Evolutionary conservation across 2,888 invertebrate genomes (phyloP).

Genomic region (Drosophila longiperda): DNA sequence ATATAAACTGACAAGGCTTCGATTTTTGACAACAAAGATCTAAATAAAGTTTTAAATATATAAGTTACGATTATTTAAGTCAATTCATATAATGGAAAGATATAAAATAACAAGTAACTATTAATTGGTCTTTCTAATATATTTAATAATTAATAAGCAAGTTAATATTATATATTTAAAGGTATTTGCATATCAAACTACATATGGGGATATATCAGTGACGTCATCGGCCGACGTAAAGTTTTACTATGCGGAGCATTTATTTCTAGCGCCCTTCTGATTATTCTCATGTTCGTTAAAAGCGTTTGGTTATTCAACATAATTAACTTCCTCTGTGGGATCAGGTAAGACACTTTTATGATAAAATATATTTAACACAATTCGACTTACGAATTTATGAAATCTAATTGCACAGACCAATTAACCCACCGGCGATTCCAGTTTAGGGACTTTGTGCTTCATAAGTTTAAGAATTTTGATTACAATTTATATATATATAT

Average conservation of each 20-base stretch:
- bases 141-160: not conserved
- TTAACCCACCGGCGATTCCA: not conserved
- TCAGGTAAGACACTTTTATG: slow-evolving; percentile 66
- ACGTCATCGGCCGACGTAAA: slow-evolving; percentile 74
- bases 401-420: not conserved
- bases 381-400: not conserved
- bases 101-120: not conserved
- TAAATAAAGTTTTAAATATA: not conserved
- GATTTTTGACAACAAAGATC: not conserved
- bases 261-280: slow-evolving; percentile 62
- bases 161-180: slow-evolving; percentile 18
- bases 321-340: slow-evolving; percentile 75
- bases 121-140: not conserved
- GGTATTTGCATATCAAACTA: slow-evolving; percentile 82
- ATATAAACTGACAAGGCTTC: not conserved
- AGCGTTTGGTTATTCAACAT: slow-evolving; percentile 80
- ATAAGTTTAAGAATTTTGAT: too few species aligned
- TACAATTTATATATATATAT: too few species aligned
- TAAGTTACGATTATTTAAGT: not conserved
- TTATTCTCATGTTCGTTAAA: slow-evolving; percentile 80
- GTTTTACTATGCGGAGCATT: slow-evolving; percentile 73
- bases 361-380: not conserved
- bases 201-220: slow-evolving; percentile 80
- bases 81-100: too few species aligned
- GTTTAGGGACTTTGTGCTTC: not conserved